Base-by-base conservation (phyloP, 2,113 vertebrate species). In the Serinus canaria region DNA sequence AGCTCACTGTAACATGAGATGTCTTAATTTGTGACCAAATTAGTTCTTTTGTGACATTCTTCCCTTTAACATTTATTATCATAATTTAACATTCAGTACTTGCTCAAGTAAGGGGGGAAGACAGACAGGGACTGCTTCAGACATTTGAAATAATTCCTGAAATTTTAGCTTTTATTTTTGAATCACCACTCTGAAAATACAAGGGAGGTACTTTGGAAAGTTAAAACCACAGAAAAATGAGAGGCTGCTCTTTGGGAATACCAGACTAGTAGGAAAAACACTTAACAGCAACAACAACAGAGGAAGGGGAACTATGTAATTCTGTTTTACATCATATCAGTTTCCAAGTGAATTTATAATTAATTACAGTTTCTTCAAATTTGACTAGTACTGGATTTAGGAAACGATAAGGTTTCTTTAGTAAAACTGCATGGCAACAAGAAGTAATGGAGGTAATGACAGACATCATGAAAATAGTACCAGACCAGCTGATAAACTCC, bases 331-430 rank as follows among this genome's bases (percentile, higher is more conserved):
- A 83, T 70, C 72, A 89, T 37, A 87, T 56, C 37, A 30, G n/a
- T 92, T 89, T 96, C 84, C 94, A 80, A 91, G 33, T 76, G 66
- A 91, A 87, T 91, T 88, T 92, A 46, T 87, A 96, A 95, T 96
- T 90, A 96, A 35, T 52, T 70, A 28, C n/a, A 83, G 58, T 94
- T 90, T 90, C 95, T 83, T 96, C 41, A 95, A 90, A 96, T 85
- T 92, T 94, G 92, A 87, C 85, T 41, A 73, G 84, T 63, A 89
- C 62, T 91, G 55, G 66, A 86, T 80, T 93, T 82, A 95, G 73
- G 76, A 89, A 94, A 95, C 8, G 7, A 44, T 0, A 9, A 78
- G 86, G 64, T 67, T 96, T 41, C 84, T 91, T 83, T 92, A 94
- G 90, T 49, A 94, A 97, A 87, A 46, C 44, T 70, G n/a, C 72